Evolutionary conservation across 2,888 invertebrate genomes (phyloP).

Genomic region (Ecliptopera silaceata): DNA sequence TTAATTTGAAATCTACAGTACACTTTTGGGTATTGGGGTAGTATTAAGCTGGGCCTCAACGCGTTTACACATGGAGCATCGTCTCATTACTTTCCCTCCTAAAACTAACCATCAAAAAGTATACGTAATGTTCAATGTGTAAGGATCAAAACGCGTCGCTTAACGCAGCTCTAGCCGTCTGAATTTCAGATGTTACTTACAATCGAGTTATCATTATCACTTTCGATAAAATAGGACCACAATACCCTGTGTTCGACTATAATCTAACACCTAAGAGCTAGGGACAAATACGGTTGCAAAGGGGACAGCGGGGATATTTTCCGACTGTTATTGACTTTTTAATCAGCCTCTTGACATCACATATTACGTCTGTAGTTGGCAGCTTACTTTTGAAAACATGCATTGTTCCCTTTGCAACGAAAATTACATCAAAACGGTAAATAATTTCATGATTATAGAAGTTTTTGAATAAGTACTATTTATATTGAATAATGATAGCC

Average conservation of each 20-base stretch:
- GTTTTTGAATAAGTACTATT: conserved; percentile 77
- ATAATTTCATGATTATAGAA: conserved; percentile 74
- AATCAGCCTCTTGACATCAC: not conserved
- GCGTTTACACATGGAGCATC: conserved; percentile 1
- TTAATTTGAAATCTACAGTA: conserved; percentile 70
- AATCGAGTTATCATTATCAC: conserved; percentile 69
- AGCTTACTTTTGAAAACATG: conserved; percentile 38
- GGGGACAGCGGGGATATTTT: conserved; percentile 59
- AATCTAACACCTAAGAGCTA: conserved; percentile 79
- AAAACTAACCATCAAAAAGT: not conserved
- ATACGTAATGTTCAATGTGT: not conserved
- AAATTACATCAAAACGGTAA: conserved; percentile 72
- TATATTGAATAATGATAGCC: conserved; percentile 76
- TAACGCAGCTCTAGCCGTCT: conserved; percentile 45
- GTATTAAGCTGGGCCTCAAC: conserved; percentile 59
- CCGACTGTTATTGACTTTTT: conserved; percentile 6
- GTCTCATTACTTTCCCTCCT: not conserved
- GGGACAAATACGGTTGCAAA: conserved; percentile 79
- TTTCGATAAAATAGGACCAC: conserved; percentile 80
- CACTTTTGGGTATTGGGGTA: conserved; percentile 80
- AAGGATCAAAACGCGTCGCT: not conserved
- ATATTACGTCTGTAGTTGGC: conserved; percentile 1
- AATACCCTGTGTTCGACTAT: conserved; percentile 81
- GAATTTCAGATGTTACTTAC: conserved; percentile 62
- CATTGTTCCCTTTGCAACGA: conserved; percentile 77